Evolutionary conservation across 2,797 vertebrate genomes (phyloP).

Genomic region (Mionectes olivaceus): DNA sequence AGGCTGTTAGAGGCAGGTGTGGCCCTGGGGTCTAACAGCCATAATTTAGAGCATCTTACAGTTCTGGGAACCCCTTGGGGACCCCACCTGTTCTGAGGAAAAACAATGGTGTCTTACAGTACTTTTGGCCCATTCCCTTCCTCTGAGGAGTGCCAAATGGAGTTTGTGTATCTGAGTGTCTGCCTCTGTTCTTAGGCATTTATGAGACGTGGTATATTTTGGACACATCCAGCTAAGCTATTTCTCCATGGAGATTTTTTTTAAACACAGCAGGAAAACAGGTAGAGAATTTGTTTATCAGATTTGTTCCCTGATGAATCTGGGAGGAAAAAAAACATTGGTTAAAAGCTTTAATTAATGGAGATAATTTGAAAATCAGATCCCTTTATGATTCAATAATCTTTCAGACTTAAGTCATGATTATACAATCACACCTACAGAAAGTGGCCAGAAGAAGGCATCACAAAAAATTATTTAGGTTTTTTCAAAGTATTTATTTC

Average conservation of each 20-base stretch:
- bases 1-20: neutral
- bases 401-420: neutral
- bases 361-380: neutral
- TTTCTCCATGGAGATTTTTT: neutral
- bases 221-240: neutral
- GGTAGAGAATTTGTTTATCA: neutral
- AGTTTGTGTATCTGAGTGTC: neutral
- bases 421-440: neutral
- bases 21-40: constrained; percentile 4
- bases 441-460: neutral
- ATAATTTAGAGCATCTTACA: neutral
- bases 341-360: neutral
- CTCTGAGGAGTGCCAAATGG: neutral
- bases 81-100: neutral
- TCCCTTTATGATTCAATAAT: neutral
- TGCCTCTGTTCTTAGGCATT: neutral
- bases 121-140: neutral
- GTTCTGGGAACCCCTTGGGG: neutral
- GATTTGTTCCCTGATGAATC: neutral
- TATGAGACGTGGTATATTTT: neutral
- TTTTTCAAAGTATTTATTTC: neutral
- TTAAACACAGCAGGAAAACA: neutral
- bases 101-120: neutral
- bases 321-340: neutral
- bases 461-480: neutral